phyloP scores from a whole-genome alignment of 2,113 vertebrate species.

The Callaeas wilsoni region DNA sequence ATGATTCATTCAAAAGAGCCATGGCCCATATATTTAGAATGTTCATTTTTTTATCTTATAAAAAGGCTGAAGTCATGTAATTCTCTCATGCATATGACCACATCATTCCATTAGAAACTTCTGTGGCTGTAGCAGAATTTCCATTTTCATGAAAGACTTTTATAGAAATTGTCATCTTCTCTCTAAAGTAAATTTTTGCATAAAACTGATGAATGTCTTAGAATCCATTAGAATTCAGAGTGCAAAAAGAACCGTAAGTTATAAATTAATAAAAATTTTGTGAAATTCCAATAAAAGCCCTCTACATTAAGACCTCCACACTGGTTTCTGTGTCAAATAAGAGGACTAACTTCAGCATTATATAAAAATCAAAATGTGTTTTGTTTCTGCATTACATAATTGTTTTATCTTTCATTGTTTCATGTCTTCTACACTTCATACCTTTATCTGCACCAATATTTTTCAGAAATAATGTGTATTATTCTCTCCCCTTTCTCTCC shows the following conservation, averaged over 20 bases:
- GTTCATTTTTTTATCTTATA: conserved; percentile 17
- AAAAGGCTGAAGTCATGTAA: not conserved
- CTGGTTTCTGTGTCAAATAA: not conserved
- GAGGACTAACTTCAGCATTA: not conserved
- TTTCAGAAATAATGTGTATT: not conserved
- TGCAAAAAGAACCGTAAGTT: not conserved
- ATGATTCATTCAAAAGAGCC: not conserved
- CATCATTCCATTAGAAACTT: conserved; percentile 55
- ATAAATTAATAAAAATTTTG: conserved; percentile 29
- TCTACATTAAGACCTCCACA: not conserved
- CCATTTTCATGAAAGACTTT: conserved; percentile 63
- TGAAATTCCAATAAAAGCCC: conserved; percentile 37
- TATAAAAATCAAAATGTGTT: not conserved
- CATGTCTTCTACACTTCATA: not conserved
- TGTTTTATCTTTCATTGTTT: not conserved
- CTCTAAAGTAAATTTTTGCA: conserved; percentile 60
- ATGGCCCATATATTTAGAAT: conserved; percentile 23
- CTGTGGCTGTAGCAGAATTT: conserved; percentile 27
- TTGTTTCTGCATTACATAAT: not conserved
- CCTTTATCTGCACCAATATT: not conserved
- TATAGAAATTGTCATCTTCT: conserved; percentile 53
- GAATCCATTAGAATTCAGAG: conserved; percentile 41
- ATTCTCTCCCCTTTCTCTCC: not conserved
- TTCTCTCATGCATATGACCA: conserved; percentile 48
- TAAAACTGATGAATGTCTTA: conserved; percentile 59